Conservation (phyloP, 2,797 vertebrate species). For the Trachops cirrhosus region DNA sequence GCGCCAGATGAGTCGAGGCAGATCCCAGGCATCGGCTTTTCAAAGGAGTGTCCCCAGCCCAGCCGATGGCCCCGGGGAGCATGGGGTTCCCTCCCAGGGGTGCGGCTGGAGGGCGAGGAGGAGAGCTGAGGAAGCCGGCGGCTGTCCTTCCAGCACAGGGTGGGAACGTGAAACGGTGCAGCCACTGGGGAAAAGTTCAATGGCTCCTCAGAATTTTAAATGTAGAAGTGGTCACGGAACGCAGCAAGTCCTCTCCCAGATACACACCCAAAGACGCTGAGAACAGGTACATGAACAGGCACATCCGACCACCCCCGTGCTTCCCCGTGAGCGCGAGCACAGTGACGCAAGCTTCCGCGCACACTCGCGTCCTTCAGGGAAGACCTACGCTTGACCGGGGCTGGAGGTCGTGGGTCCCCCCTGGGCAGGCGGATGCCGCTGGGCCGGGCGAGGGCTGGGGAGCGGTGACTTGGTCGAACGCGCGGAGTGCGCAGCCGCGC, state of each 20-base stretch:
- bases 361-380: not conserved
- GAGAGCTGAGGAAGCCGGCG: not conserved
- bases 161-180: not conserved
- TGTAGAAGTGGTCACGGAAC: not conserved
- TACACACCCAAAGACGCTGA: not conserved
- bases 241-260: not conserved
- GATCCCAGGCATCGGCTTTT: not conserved
- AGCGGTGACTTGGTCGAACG: accelerated
- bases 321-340: not conserved
- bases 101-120: not conserved
- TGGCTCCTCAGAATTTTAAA: not conserved
- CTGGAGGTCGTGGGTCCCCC: not conserved
- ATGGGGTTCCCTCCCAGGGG: not conserved
- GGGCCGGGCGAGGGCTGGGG: not conserved
- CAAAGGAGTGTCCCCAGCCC: not conserved
- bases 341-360: not conserved
- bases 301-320: not conserved
- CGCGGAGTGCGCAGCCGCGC: too few relatives aligned
- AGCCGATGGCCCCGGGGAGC: not conserved
- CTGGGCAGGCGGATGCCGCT: not conserved
- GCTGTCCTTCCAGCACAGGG: not conserved
- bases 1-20: not conserved
- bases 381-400: not conserved
- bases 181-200: not conserved
- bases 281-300: not conserved